phyloP scores from a whole-genome alignment of 2,888 invertebrate genomes.

The Agrotis ipsilon region DNA sequence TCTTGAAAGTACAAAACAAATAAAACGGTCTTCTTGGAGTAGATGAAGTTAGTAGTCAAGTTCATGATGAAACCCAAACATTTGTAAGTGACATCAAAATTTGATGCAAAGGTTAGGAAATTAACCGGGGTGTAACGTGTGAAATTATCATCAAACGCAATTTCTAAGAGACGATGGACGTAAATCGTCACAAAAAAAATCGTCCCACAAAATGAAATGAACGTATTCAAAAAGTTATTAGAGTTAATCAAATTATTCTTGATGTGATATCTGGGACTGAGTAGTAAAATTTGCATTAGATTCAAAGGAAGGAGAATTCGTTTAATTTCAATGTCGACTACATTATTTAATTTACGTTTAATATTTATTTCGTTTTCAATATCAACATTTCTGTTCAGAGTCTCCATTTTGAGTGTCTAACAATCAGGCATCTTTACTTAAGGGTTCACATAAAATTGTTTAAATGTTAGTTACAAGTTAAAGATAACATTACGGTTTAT shows the following conservation, averaged over 20 bases:
- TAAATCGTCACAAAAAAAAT: neutral
- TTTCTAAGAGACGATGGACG: constrained; percentile 8
- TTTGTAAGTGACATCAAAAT: constrained; percentile 3
- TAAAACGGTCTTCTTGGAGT: neutral
- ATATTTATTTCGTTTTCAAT: neutral
- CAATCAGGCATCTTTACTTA: too few species aligned
- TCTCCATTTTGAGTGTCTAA: constrained; percentile 1
- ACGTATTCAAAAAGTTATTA: constrained; percentile 6
- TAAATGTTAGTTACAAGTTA: too few species aligned
- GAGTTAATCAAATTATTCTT: neutral
- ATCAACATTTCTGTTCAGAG: neutral
- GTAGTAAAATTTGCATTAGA: too few species aligned
- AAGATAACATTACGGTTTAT: too few species aligned
- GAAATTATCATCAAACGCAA: constrained; percentile 15
- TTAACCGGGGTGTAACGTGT: neutral
- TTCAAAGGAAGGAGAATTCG: too few species aligned
- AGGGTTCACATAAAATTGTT: too few species aligned
- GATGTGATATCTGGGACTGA: too few species aligned
- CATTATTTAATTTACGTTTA: neutral
- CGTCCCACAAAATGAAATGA: neutral
- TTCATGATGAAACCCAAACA: constrained; percentile 12
- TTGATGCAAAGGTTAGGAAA: constrained; percentile 11
- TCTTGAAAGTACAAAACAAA: constrained; percentile 7
- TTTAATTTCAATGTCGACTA: constrained; percentile 12
- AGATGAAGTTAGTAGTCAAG: neutral